These are phyloP conservation scores for Rhabdomys pumilio DNA, from an alignment of 2,797 vertebrate genomes.

Conservation along the genomic window DNA sequence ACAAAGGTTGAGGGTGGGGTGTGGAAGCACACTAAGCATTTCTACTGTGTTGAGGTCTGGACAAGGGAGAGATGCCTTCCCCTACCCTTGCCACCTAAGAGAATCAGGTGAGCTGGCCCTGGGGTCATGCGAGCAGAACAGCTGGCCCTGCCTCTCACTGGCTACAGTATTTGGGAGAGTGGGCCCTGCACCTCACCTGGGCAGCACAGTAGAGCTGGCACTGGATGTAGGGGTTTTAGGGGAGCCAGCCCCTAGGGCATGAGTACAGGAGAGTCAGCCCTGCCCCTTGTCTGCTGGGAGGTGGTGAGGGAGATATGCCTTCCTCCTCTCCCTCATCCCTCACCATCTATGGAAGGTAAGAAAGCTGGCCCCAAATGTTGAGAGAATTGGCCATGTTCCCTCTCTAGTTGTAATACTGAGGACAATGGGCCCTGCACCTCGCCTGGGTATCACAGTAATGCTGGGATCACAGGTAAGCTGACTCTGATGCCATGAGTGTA, in stretches of 20 bases:
- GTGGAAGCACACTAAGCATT: neutral
- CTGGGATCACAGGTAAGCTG: neutral
- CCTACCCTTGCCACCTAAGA: neutral
- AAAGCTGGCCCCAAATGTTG: neutral
- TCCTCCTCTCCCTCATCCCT: neutral
- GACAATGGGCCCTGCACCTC: neutral
- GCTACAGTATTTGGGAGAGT: no score
- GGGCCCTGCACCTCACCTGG: no score
- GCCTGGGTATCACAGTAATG: neutral
- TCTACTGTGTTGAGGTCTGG: neutral
- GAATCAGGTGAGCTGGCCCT: no score
- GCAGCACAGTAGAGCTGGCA: no score
- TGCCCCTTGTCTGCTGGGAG: neutral
- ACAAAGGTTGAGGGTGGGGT: neutral
- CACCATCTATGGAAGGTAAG: neutral
- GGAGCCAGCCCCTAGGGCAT: no score
- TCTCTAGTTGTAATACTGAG: neutral
- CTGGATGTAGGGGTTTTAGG: no score
- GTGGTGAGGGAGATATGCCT: neutral
- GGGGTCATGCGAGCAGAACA: no score
- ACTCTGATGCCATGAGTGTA: neutral
- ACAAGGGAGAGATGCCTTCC: neutral
- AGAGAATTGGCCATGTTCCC: neutral
- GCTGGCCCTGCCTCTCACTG: no score
- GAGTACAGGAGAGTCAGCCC: no score